Conservation (phyloP, 2,888 invertebrate genomes). For the Linyphia triangularis region DNA sequence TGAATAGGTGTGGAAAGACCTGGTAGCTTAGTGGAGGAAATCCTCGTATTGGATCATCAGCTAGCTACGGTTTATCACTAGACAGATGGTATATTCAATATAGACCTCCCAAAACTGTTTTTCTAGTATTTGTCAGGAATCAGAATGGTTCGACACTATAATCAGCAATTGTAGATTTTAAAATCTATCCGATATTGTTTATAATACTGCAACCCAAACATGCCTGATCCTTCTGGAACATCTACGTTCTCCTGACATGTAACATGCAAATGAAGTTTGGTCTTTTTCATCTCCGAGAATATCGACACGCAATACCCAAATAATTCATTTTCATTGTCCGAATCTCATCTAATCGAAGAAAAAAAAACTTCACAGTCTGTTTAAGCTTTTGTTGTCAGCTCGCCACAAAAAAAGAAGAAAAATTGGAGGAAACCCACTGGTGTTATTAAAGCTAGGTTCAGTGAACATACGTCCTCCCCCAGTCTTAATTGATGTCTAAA, state of each 20-base stretch:
- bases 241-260: neutral
- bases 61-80: too few relatives aligned
- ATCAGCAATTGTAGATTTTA: too few relatives aligned
- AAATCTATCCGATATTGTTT: too few relatives aligned
- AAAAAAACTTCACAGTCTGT: constrained; percentile 52
- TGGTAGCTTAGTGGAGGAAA: too few relatives aligned
- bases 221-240: too few relatives aligned
- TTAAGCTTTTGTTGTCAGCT: constrained; percentile 20
- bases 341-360: constrained; percentile 14
- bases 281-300: neutral
- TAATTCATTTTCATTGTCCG: constrained; percentile 17
- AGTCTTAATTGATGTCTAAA: constrained; percentile 33
- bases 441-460: constrained; percentile 23
- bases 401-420: constrained; percentile 6
- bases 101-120: too few relatives aligned
- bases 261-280: neutral
- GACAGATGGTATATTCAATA: too few relatives aligned
- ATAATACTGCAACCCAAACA: too few relatives aligned
- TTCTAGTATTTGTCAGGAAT: too few relatives aligned
- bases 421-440: neutral
- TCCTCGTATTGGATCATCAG: too few relatives aligned
- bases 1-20: too few relatives aligned
- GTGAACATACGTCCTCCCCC: neutral
- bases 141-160: too few relatives aligned
- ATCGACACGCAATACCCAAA: constrained; percentile 21